phyloP scores from a whole-genome alignment of 2,888 invertebrate species.

The Busseola fusca region DNA sequence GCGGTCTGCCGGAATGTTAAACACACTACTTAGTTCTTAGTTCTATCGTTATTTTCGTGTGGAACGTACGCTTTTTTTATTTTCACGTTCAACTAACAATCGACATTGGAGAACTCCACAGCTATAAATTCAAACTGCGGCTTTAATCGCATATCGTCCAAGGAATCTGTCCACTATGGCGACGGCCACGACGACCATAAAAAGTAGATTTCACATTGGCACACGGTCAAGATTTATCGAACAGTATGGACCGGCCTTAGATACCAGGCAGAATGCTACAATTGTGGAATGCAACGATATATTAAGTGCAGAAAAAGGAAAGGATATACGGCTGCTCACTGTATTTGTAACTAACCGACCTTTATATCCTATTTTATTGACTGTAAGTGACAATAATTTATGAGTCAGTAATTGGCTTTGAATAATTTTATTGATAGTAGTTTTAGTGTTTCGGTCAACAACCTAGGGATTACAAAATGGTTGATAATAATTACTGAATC shows the following conservation, averaged over 20 bases:
- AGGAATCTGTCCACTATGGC: slow-evolving; percentile 79
- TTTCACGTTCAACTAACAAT: slow-evolving; percentile 62
- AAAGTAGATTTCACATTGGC: slow-evolving; percentile 81
- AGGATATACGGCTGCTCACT: slow-evolving; percentile 56
- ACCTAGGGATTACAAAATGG: slow-evolving; percentile 47
- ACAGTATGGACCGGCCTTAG: slow-evolving; percentile 74
- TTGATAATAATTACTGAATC: slow-evolving; percentile 46
- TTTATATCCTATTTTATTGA: slow-evolving; percentile 57
- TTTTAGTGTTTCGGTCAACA: slow-evolving; percentile 47
- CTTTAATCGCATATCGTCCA: slow-evolving; percentile 80
- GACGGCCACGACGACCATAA: slow-evolving; percentile 73
- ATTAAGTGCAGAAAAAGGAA: slow-evolving; percentile 71
- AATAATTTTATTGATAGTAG: slow-evolving; percentile 40
- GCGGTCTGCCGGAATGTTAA: slow-evolving; percentile 18
- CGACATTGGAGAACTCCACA: slow-evolving; percentile 74
- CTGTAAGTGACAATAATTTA: slow-evolving; percentile 51
- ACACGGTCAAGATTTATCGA: slow-evolving; percentile 81
- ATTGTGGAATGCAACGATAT: slow-evolving; percentile 75
- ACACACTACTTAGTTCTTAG: background rate
- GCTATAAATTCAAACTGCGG: slow-evolving; percentile 76
- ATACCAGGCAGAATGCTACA: slow-evolving; percentile 69
- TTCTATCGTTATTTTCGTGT: slow-evolving; percentile 48
- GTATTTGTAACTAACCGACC: slow-evolving; percentile 59
- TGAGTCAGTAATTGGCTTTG: slow-evolving; percentile 41
- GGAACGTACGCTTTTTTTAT: slow-evolving; percentile 48